Conservation (phyloP, 2,113 vertebrate species). For the Erythrocebus patas region DNA sequence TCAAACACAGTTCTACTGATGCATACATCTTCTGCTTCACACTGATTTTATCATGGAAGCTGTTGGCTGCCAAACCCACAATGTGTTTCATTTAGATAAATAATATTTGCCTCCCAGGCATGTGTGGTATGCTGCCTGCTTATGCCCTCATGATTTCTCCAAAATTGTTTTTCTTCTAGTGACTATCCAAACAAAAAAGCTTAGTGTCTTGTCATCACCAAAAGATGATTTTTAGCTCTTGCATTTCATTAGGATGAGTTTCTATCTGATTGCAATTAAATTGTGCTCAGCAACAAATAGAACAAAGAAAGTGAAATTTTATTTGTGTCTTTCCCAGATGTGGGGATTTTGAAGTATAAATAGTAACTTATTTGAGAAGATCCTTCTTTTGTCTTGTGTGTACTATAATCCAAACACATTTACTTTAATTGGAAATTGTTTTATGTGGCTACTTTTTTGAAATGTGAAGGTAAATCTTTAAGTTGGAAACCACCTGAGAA, state of each 20-base stretch:
- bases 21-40: neutral
- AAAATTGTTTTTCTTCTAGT: neutral
- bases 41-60: neutral
- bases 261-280: slow-evolving; percentile 11
- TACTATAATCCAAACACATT: neutral
- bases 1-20: neutral
- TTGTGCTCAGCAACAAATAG: neutral
- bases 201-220: neutral
- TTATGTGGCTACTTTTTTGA: neutral
- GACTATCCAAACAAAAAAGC: neutral
- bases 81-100: slow-evolving; percentile 45
- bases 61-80: neutral
- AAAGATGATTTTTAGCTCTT: neutral
- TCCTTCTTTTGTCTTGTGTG: neutral
- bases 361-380: neutral
- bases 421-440: neutral
- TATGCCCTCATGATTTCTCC: neutral
- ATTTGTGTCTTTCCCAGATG: neutral
- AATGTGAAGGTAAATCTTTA: neutral
- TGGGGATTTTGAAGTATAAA: neutral
- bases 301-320: neutral
- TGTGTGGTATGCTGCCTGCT: slow-evolving; percentile 5
- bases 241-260: neutral
- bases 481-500: neutral
- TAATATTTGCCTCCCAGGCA: slow-evolving; percentile 32